phyloP scores from a whole-genome alignment of 2,113 vertebrate species.

The Sylvilagus bachmani region DNA sequence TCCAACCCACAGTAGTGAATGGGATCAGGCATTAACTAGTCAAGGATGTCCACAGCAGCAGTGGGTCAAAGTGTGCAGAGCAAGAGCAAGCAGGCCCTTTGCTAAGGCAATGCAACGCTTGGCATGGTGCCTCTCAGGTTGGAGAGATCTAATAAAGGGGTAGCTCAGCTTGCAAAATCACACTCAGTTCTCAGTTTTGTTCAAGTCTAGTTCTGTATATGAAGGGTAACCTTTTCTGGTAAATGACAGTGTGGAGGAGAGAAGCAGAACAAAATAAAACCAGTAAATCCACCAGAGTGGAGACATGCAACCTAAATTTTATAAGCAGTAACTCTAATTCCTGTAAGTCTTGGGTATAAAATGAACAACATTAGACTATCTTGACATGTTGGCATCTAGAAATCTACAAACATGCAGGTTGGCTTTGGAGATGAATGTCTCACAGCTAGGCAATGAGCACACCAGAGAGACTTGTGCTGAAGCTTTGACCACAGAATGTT shows the following conservation, averaged over 20 bases:
- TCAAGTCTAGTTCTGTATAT: neutral
- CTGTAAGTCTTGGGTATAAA: neutral
- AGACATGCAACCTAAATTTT: neutral
- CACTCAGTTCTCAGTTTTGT: neutral
- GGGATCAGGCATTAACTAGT: neutral
- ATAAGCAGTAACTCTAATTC: neutral
- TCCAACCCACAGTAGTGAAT: neutral
- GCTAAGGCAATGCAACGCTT: neutral
- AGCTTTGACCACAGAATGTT: neutral
- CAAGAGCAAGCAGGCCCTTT: neutral
- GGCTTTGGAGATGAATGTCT: neutral
- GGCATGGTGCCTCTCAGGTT: neutral
- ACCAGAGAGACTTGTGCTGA: neutral
- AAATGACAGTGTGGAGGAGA: neutral
- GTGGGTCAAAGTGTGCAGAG: neutral
- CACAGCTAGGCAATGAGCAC: accelerated
- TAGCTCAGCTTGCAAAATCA: neutral
- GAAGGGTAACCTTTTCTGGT: neutral
- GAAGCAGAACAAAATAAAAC: neutral
- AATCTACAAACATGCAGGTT: neutral
- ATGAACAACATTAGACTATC: neutral
- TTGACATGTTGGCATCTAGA: neutral
- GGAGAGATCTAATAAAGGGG: neutral
- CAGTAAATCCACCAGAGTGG: neutral
- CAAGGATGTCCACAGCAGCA: neutral